Evolutionary conservation across 2,113 vertebrate species (phyloP), one percentile per base, ranked within the genome.

Genomic region (Pelobates fuscus): DNA sequence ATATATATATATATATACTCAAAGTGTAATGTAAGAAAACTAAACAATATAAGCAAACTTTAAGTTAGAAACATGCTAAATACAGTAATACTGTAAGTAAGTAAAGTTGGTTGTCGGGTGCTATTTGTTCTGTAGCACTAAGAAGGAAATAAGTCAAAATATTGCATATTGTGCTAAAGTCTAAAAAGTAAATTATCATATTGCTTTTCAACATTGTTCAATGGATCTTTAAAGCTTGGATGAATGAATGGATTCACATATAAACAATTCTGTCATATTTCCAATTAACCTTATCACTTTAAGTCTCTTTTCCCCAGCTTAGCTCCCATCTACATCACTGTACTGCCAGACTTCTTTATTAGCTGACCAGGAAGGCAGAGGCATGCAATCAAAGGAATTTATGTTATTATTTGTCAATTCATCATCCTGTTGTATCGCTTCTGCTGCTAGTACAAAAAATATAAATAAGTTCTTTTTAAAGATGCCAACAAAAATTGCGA

Each of bases 261-360:
- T 37, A 76, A 67, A 59, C 15, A 43, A 46, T 20, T 27, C 32
- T 76, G 54, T 14, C 54, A 60, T 29, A 27, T 76, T 67, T 67
- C 57, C 64, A 49, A 76, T 76, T 76, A 67, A 59, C 54, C 72
- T 75, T 75, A 49, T 76, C 72, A 67, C 55, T 59, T 61, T 60
- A 30, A 15, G 7, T 44, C 18, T 15, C 5, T 1, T 67, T 20
- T 7, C 27, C n/a, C 46, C 21, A 67, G 30, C 27, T 67, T 29
- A 58, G n/a, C 8, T 76, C 58, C 32, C 52, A 60, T 76, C 24
- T 67, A 26, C 23, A 26, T 76, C 25, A 49, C 37, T 30, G 63
- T 49, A 21, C 55, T 44, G 24, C 20, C 6, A 67, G 11, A 67
- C 17, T 67, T 18, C 15, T 49, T 55, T 66, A 75, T 58, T 67